Evolutionary conservation across 2,888 invertebrate genomes (phyloP), one percentile per base, ranked within the genome.

Genomic region (Epinotia demarniana): DNA sequence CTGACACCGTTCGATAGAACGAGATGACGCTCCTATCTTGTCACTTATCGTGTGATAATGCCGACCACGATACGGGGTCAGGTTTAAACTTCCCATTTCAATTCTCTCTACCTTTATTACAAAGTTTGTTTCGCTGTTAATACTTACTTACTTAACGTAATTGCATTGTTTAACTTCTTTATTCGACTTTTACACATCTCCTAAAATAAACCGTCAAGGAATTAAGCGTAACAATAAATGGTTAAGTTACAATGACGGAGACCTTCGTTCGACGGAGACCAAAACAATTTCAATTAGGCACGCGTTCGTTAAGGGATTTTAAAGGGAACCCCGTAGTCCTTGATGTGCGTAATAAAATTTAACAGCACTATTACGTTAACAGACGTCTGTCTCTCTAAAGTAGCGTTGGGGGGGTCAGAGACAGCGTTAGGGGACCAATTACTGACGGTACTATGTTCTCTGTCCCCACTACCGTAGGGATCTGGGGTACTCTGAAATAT

Each of bases 401-500:
- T 77, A 70, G 72, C 75, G 73, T 67, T 61, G 33, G 53, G 77
- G 71, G 79, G 71, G 68, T 53, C 70, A 58, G 67, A 77, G 74
- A 72, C 68, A 77, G 79, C 82, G 81, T 81, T 81, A 84, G 83
- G 88, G 87, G 89, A 87, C 86, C 90, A 88, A 91, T 92, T 90
- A 91, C 88, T 82, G 81, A 81, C 80, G 81, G 82, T 84, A 84
- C 87, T 86, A 84, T 79, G 82, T 81, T 78, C 80, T 3, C 58
- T 66, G 64, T 66, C 70, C 57, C 75, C 75, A 75, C 81, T 78
- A 80, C 82, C 80, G 79, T 39, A 78, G 82, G 83, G 83, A 84
- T 83, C 82, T 81, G 81, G 80, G 79, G 80, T 73, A 64, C 84
- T 81, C 88, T 92, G 87, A 92, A 90, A 90, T 93, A 93, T 91